These are phyloP conservation scores for Rachycentron canadum DNA, from an alignment of 2,797 vertebrate genomes.

Conservation along the genomic window DNA sequence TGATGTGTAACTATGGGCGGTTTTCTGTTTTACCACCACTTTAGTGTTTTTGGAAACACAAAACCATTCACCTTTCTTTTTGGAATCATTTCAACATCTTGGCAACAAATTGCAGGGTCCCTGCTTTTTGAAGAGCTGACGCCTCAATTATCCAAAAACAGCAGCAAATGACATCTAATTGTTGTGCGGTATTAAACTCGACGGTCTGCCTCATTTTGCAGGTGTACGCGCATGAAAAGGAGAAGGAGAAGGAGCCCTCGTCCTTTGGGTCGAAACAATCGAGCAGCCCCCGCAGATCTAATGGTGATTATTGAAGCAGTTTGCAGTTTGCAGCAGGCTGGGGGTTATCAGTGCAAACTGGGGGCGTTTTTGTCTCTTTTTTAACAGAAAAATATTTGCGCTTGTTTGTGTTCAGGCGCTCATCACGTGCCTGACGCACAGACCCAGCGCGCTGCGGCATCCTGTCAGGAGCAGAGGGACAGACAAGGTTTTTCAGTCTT, in stretches of 20 bases:
- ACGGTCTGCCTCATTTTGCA: slow-evolving; percentile 80
- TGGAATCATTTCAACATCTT: neutral
- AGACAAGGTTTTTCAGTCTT: slow-evolving; percentile 79
- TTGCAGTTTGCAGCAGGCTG: neutral
- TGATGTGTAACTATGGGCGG: neutral
- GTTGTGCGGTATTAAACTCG: slow-evolving; percentile 58
- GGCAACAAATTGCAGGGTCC: slow-evolving; percentile 13
- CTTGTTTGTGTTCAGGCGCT: slow-evolving; percentile 44
- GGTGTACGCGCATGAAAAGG: slow-evolving; percentile 89
- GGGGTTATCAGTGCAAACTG: neutral
- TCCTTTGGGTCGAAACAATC: slow-evolving; percentile 84
- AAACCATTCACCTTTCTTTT: neutral
- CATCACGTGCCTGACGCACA: slow-evolving; percentile 81
- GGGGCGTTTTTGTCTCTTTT: neutral
- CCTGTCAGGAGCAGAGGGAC: slow-evolving; percentile 90
- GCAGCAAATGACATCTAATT: slow-evolving; percentile 78
- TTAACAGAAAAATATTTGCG: neutral
- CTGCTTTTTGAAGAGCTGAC: slow-evolving; percentile 2
- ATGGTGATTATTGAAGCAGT: slow-evolving; percentile 73
- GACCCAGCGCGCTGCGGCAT: slow-evolving; percentile 86
- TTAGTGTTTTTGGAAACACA: neutral
- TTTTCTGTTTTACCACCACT: neutral
- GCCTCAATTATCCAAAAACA: slow-evolving; percentile 58
- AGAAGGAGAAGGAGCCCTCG: slow-evolving; percentile 83
- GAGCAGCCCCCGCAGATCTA: slow-evolving; percentile 82